Evolutionary conservation across 2,888 invertebrate species (phyloP).

Genomic region (Horisme vitalbata): DNA sequence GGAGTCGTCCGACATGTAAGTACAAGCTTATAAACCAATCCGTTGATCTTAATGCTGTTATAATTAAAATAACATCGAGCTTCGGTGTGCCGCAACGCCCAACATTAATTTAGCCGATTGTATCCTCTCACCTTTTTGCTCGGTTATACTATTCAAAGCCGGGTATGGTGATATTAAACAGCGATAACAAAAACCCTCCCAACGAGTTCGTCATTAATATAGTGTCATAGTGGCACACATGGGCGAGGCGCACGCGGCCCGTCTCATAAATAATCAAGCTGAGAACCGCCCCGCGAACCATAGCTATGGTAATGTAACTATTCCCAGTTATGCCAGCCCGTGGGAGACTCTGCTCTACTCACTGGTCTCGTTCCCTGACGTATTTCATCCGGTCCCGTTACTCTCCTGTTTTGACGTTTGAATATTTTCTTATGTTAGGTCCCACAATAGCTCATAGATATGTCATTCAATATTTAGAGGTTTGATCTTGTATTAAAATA

Average conservation of each 20-base stretch:
- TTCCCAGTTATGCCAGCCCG: constrained; percentile 30
- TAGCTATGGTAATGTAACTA: constrained; percentile 53
- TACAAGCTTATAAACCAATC: constrained; percentile 42
- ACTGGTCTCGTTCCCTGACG: constrained; percentile 34
- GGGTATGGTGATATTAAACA: constrained; percentile 46
- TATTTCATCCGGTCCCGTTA: constrained; percentile 47
- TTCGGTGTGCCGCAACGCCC: constrained; percentile 30
- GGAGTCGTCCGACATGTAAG: constrained; percentile 95
- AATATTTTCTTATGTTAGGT: constrained; percentile 45
- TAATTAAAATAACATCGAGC: constrained; percentile 31
- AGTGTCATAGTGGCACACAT: constrained; percentile 65
- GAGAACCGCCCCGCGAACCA: constrained; percentile 54
- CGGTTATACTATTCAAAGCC: constrained; percentile 43
- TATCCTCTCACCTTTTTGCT: constrained; percentile 43
- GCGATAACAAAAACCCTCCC: constrained; percentile 56
- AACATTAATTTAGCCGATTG: constrained; percentile 47
- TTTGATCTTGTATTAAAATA: constrained; percentile 13
- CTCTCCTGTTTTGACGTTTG: constrained; percentile 46
- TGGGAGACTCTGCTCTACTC: constrained; percentile 39
- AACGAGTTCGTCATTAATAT: constrained; percentile 64
- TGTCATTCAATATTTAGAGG: constrained; percentile 20
- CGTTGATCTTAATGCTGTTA: background rate
- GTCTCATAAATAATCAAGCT: constrained; percentile 66
- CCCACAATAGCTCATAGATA: constrained; percentile 21
- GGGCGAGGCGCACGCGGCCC: constrained; percentile 60